Conservation (phyloP, 2,888 invertebrate genomes). For the Masnerella sp. region DNA sequence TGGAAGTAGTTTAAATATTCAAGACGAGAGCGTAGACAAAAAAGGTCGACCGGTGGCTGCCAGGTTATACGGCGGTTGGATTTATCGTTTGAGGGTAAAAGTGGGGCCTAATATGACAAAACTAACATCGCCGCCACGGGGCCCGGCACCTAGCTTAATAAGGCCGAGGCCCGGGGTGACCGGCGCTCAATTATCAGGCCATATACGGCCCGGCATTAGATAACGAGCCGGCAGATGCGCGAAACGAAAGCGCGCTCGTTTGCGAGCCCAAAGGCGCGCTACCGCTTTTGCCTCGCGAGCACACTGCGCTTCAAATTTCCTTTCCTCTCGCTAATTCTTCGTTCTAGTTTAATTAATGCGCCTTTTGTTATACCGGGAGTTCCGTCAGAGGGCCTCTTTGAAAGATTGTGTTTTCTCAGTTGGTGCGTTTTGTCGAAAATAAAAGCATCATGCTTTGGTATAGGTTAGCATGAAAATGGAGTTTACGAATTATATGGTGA, state of each 20-base stretch:
- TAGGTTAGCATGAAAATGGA: no score
- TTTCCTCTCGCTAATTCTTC: not conserved
- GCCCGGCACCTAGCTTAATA: constrained; percentile 67
- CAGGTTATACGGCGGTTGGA: constrained; percentile 25
- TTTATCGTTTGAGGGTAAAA: constrained; percentile 47
- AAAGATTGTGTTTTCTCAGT: not conserved
- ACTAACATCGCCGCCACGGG: constrained; percentile 50
- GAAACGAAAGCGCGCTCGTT: constrained; percentile 63
- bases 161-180: constrained; percentile 69
- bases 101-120: constrained; percentile 52
- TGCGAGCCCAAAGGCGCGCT: constrained; percentile 61
- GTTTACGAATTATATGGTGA: no score
- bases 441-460: no score
- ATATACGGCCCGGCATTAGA: constrained; percentile 75
- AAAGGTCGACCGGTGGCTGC: constrained; percentile 17
- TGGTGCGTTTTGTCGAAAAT: not conserved
- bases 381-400: not conserved
- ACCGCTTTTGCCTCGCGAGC: constrained; percentile 29
- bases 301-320: constrained; percentile 9
- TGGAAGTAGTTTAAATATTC: constrained; percentile 31
- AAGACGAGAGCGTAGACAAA: constrained; percentile 22
- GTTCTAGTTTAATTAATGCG: constrained; percentile 6
- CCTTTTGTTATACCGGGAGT: constrained; percentile 5
- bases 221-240: constrained; percentile 76
- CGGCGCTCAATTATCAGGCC: constrained; percentile 73